Conservation (phyloP, 2,113 vertebrate genomes). For the Oreochromis aureus region DNA sequence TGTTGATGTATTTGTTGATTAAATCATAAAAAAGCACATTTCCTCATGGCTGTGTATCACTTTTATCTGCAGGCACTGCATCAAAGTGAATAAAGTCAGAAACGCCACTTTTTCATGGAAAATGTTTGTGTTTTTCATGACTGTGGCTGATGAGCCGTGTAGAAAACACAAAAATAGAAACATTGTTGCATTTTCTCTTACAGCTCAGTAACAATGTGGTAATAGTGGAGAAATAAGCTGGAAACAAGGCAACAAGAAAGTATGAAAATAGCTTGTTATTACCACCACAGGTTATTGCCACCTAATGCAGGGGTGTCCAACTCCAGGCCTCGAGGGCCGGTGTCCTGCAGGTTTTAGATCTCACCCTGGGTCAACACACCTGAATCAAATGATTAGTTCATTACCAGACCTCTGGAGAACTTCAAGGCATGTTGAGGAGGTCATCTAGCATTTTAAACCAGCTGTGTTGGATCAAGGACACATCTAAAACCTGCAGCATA, state of each 20-base stretch:
- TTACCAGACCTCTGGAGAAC: background rate
- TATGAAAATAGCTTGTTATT: background rate
- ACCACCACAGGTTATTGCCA: too few relatives aligned
- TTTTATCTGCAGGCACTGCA: background rate
- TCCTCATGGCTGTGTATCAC: background rate
- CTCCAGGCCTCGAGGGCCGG: background rate
- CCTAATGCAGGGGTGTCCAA: background rate
- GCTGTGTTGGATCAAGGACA: background rate
- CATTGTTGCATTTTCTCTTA: background rate
- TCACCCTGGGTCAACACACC: background rate
- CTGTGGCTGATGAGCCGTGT: background rate
- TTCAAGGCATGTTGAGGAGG: background rate
- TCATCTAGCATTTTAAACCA: background rate
- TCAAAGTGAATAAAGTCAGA: background rate
- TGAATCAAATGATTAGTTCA: background rate
- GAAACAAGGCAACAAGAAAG: background rate
- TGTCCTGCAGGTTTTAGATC: background rate
- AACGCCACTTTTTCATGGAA: background rate
- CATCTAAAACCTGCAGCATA: background rate
- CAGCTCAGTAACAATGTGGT: background rate
- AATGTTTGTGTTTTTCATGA: background rate
- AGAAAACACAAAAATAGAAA: background rate
- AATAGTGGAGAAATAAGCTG: background rate
- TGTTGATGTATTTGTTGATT: background rate
- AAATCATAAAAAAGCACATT: background rate